Evolutionary conservation across 2,113 vertebrate species (phyloP).

Genomic region (Physeter macrocephalus): DNA sequence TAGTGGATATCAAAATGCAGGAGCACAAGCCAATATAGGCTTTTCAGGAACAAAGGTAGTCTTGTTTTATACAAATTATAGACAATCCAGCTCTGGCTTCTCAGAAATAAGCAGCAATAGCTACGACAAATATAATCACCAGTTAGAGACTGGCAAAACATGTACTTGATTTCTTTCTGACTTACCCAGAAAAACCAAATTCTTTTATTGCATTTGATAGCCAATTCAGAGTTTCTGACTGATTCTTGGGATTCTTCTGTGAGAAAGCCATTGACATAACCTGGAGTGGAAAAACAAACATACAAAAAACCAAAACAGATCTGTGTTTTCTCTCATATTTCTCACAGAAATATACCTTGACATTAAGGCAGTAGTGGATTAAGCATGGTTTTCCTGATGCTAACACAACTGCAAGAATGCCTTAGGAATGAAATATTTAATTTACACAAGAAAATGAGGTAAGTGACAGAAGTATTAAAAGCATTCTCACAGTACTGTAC

Average conservation of each 20-base stretch:
- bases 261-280: slow-evolving; percentile 93
- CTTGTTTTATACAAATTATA: neutral
- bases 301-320: neutral
- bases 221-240: slow-evolving; percentile 97
- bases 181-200: slow-evolving; percentile 97
- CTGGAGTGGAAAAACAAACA: slow-evolving; percentile 70
- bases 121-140: slow-evolving; percentile 2
- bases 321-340: neutral
- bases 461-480: neutral
- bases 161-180: slow-evolving; percentile 35
- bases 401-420: neutral
- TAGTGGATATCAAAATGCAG: neutral
- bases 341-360: neutral
- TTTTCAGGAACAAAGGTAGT: neutral
- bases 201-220: slow-evolving; percentile 97
- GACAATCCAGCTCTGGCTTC: neutral
- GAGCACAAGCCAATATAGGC: neutral
- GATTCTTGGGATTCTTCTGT: slow-evolving; percentile 99
- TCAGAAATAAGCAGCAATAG: slow-evolving; percentile 9
- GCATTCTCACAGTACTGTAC: neutral
- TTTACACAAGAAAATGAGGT: neutral
- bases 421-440: slow-evolving; percentile 5
- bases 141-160: neutral
- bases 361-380: neutral
- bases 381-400: neutral